phyloP scores from a whole-genome alignment of 2,797 vertebrate species.

The Onychomys leucogaster region DNA sequence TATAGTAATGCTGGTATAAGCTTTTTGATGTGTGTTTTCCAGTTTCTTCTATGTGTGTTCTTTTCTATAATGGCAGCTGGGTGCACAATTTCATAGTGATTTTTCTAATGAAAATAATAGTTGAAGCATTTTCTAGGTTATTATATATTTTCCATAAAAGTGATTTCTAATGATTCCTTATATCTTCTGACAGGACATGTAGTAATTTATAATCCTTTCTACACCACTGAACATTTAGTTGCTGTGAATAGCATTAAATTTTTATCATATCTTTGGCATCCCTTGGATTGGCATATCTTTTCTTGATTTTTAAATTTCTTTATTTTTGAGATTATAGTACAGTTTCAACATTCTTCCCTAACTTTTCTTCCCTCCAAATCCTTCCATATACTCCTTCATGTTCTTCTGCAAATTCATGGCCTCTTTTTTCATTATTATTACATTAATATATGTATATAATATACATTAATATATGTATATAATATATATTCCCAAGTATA shows the following conservation, averaged over 20 bases:
- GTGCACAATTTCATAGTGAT: not conserved
- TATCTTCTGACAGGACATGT: not conserved
- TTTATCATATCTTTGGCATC: conserved; percentile 30
- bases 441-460: not conserved
- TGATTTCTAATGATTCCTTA: conserved; percentile 32
- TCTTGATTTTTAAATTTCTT: not conserved
- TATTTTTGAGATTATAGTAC: not conserved
- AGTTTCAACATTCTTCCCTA: not conserved
- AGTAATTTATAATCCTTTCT: conserved; percentile 14
- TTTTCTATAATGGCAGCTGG: conserved; percentile 32
- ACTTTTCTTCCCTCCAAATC: not conserved
- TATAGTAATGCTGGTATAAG: not conserved
- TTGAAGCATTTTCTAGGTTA: conserved; percentile 40
- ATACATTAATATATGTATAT: not conserved
- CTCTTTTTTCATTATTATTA: not conserved
- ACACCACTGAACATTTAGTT: conserved; percentile 2
- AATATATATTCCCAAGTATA: not conserved
- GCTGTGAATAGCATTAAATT: not conserved
- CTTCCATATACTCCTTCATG: not conserved
- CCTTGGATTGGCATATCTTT: not conserved
- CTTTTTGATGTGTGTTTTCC: conserved; percentile 59
- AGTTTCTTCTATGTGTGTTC: not conserved
- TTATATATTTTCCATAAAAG: conserved; percentile 13
- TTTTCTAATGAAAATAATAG: conserved; percentile 57
- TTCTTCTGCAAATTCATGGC: not conserved